A percentile compares a stretch with the other conserved stretches of the same genome.
Conservation (phyloP, 2,113 vertebrate species). For the Aleadryas rufinucha region DNA sequence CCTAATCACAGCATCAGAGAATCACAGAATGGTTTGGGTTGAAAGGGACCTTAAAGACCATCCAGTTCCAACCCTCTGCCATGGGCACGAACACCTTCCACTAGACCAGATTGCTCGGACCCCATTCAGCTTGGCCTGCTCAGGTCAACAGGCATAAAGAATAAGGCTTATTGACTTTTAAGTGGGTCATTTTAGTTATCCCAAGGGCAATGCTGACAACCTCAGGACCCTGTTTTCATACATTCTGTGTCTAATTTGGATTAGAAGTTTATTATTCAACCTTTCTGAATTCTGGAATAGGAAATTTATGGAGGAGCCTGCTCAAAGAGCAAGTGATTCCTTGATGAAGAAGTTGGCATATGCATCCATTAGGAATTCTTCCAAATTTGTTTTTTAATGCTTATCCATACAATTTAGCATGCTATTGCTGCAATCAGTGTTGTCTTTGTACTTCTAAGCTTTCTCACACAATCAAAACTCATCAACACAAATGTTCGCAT, state of each 20-base stretch:
- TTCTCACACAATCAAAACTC: not conserved
- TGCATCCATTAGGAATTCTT: not conserved
- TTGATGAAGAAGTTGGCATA: not conserved
- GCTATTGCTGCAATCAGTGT: not conserved
- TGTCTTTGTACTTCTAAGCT: not conserved
- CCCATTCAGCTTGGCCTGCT: not conserved
- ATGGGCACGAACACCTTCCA: not conserved
- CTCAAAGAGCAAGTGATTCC: not conserved
- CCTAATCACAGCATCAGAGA: not conserved
- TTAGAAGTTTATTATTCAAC: not conserved
- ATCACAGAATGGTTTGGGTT: not conserved
- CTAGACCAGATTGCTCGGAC: not conserved
- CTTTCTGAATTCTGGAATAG: not conserved
- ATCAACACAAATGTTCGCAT: not conserved
- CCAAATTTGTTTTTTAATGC: not conserved
- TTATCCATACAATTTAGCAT: not conserved
- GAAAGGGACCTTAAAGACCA: not conserved
- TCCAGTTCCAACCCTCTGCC: not conserved
- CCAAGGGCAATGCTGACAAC: rapidly evolving
- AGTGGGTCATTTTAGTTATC: not conserved
- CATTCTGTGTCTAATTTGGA: not conserved
- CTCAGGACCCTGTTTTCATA: not conserved
- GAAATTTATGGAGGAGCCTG: not conserved
- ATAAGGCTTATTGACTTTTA: not conserved
- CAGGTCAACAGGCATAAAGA: not conserved